Conservation (phyloP, 2,797 vertebrate species). For the Myotis vivesi region DNA sequence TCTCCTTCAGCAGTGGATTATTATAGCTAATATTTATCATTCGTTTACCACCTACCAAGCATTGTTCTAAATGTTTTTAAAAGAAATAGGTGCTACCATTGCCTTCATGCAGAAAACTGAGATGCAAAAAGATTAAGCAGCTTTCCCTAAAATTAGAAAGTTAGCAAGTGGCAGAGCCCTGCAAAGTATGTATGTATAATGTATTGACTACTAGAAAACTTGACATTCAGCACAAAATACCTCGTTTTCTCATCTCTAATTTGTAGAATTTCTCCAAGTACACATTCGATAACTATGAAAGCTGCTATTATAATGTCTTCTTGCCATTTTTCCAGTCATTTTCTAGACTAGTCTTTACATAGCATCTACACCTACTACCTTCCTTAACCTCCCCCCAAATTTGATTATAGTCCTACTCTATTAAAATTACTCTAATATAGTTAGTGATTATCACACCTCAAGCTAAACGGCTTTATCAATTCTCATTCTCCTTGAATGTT, state of each 20-base stretch:
- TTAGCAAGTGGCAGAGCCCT: not conserved
- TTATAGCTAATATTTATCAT: slow-evolving; percentile 35
- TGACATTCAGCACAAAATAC: slow-evolving; percentile 21
- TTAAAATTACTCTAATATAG: not conserved
- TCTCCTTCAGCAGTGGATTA: not conserved
- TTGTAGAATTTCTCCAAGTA: not conserved
- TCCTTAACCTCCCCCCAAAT: not conserved
- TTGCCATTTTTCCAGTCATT: slow-evolving; percentile 38
- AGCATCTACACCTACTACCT: not conserved
- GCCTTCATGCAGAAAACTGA: slow-evolving; percentile 20
- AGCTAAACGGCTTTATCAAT: not conserved
- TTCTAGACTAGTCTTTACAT: not conserved
- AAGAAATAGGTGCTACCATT: not conserved
- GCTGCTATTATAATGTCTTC: slow-evolving; percentile 10
- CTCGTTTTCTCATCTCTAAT: slow-evolving; percentile 41
- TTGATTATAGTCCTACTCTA: not conserved
- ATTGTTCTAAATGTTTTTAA: slow-evolving; percentile 36
- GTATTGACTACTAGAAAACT: not conserved
- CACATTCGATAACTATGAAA: not conserved
- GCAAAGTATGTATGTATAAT: not conserved
- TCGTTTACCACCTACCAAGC: not conserved
- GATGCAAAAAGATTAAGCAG: not conserved
- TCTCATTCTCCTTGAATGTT: not conserved
- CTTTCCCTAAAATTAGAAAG: slow-evolving; percentile 12
- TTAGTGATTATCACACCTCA: not conserved